Percentiles rank a stretch among this genome's conserved stretches.
Evolutionary conservation across 2,888 invertebrate genomes (phyloP).

Genomic region (Dasypogon diadema): DNA sequence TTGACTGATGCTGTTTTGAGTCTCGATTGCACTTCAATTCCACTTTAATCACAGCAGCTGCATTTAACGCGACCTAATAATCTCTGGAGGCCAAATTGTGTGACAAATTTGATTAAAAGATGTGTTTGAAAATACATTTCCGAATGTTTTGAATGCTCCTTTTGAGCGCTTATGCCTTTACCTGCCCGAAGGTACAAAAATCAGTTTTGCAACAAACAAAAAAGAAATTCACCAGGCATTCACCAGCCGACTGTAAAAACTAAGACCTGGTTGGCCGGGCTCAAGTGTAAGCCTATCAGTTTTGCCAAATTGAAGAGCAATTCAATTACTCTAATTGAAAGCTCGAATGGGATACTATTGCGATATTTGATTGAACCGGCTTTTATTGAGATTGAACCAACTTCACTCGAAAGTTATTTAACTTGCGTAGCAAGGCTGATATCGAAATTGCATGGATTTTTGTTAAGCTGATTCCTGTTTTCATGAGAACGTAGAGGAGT

Average conservation of each 20-base stretch:
- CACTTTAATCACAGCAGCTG: too few relatives aligned
- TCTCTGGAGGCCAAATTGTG: too few relatives aligned
- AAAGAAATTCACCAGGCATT: not conserved
- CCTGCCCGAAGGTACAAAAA: too few relatives aligned
- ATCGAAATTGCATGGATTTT: constrained; percentile 6
- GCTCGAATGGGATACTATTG: constrained; percentile 24
- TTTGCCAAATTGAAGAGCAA: constrained; percentile 37
- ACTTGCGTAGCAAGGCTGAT: not conserved
- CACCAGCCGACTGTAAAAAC: not conserved
- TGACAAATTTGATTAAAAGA: too few relatives aligned
- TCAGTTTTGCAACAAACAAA: too few relatives aligned
- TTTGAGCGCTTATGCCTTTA: too few relatives aligned
- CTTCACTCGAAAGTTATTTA: constrained; percentile 23
- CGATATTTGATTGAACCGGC: constrained; percentile 41
- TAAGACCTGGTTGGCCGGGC: not conserved
- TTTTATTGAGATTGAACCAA: constrained; percentile 38
- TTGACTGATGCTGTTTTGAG: too few relatives aligned
- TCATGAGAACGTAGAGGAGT: not conserved
- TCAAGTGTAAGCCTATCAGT: constrained; percentile 27
- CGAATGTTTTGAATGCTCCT: too few relatives aligned
- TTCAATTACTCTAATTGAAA: constrained; percentile 46
- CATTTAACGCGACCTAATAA: too few relatives aligned
- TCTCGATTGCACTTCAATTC: too few relatives aligned
- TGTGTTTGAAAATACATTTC: too few relatives aligned
- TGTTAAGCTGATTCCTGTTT: constrained; percentile 7